Evolutionary conservation across 2,797 vertebrate genomes (phyloP).

Genomic region (Epinephelus coioides): DNA sequence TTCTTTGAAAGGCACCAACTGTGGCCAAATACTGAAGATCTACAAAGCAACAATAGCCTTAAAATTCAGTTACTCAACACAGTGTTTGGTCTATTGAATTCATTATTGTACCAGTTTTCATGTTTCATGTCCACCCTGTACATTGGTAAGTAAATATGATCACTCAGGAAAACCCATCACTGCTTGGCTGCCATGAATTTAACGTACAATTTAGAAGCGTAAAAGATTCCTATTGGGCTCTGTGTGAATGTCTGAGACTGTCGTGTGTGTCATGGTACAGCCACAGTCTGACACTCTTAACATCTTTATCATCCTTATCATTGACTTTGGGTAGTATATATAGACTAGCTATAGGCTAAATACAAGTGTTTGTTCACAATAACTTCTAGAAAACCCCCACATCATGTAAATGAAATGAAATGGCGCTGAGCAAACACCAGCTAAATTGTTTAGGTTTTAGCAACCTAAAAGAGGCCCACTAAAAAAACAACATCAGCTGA

Average conservation of each 20-base stretch:
- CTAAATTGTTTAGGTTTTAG: too few relatives aligned
- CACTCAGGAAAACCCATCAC: conserved; percentile 6
- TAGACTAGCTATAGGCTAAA: too few relatives aligned
- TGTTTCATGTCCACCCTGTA: neutral
- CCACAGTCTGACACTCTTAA: too few relatives aligned
- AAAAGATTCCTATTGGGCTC: neutral
- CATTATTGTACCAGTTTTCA: neutral
- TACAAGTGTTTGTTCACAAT: too few relatives aligned
- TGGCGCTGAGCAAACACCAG: too few relatives aligned
- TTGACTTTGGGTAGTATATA: too few relatives aligned
- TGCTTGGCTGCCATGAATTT: conserved; percentile 7
- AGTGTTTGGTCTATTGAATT: conserved; percentile 16
- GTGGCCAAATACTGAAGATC: conserved; percentile 27
- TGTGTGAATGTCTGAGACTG: neutral
- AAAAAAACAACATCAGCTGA: too few relatives aligned
- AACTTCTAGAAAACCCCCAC: too few relatives aligned
- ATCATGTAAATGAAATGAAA: too few relatives aligned
- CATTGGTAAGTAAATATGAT: conserved; percentile 1
- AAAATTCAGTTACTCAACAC: neutral
- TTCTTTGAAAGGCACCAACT: conserved; percentile 21
- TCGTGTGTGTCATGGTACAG: too few relatives aligned
- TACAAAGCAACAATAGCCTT: neutral
- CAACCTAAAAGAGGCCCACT: too few relatives aligned
- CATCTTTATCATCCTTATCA: too few relatives aligned
- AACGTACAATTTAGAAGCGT: neutral